phyloP scores from a whole-genome alignment of 2,888 invertebrate genomes.

The Pristionchus mayeri region DNA sequence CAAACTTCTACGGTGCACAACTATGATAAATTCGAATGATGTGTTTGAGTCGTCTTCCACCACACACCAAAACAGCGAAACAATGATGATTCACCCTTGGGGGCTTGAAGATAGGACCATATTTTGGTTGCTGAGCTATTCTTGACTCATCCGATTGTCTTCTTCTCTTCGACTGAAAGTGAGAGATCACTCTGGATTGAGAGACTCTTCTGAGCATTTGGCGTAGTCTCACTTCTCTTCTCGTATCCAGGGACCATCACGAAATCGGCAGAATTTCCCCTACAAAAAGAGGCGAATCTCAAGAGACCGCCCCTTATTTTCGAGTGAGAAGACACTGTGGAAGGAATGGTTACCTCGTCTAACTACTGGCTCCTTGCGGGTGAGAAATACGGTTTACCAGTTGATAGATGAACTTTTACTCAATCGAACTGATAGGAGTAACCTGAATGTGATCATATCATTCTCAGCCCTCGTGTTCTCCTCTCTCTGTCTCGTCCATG shows the following conservation, averaged over 20 bases:
- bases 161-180: not conserved
- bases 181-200: not conserved
- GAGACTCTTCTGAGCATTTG: not conserved
- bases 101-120: not conserved
- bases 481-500: not conserved
- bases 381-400: not conserved
- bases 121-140: not conserved
- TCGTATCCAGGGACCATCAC: conserved; percentile 27
- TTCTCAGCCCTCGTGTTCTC: not conserved
- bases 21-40: not conserved
- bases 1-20: not conserved
- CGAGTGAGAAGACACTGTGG: not conserved
- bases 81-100: not conserved
- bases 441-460: no score
- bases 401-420: not conserved
- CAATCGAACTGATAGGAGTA: not conserved
- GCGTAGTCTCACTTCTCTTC: not conserved
- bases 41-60: not conserved
- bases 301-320: not conserved
- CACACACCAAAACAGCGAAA: not conserved
- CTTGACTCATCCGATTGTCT: conserved; percentile 4
- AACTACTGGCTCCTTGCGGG: not conserved
- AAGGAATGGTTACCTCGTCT: not conserved
- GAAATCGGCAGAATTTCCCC: conserved; percentile 2
- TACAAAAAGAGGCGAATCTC: not conserved